Evolutionary conservation across 2,797 vertebrate genomes (phyloP), one percentile per base, ranked within the genome.

Genomic region (Dicrostonyx torquatus): DNA sequence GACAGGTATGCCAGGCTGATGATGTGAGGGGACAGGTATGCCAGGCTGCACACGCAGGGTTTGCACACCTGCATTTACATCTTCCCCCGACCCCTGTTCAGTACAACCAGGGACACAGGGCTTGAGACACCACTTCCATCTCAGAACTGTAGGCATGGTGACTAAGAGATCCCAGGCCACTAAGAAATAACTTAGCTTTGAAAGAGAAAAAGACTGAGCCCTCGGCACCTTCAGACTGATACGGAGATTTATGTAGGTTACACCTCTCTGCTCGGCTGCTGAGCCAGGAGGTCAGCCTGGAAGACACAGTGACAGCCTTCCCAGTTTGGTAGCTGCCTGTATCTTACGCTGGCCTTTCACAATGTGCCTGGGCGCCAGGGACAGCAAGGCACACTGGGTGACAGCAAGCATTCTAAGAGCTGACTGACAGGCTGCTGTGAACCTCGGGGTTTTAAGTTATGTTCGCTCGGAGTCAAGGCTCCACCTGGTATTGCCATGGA

Each of bases 341-440:
- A 14, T 58, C 96, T 82, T 85, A 90, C 78, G 86, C 96, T 92
- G 87, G 87, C 82, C 43, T 11, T 37, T 87, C 86, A 94, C 82
- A 82, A 76, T 58, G 76, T 58, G 60, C 13, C 2, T 88, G 66
- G 5, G 48, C 6, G 1, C 22, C 1, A 45, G 73, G 83, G 66
- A 48, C 79, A 58, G 72, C 5, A 29, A n/a, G 18, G 24, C 78
- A 8, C 48, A 2, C 18, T 3, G 1, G 55, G 6, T 8, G 76
- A 68, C 0, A 6, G 84, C 40, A 8, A 34, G 93, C 87, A 68
- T 31, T 58, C 72, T 43, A 55, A 91, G 87, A 75, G 75, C 70
- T 31, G 93, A 80, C 77, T 37, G 94, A 88, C 26, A 45, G 76
- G 66, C 88, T 37, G 88, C 85, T 62, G 85, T 26, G 37, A 14